A percentile compares a stretch with the other conserved stretches of the same genome.
phyloP scores from a whole-genome alignment of 2,888 invertebrate species.

The Eupeodes latifasciatus region DNA sequence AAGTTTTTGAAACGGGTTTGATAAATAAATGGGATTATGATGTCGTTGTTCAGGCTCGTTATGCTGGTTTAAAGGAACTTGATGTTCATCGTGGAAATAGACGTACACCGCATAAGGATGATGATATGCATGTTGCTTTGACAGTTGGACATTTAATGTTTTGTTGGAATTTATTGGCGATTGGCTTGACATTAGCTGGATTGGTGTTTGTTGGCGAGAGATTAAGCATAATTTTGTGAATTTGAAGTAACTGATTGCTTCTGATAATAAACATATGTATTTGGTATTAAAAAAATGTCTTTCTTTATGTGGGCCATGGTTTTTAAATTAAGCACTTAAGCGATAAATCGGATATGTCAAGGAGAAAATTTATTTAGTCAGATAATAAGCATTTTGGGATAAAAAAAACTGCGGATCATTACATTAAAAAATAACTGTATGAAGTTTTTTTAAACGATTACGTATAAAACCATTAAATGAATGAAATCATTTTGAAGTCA shows the following conservation, averaged over 20 bases:
- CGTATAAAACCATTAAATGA: no score
- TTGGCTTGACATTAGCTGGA: constrained; percentile 9
- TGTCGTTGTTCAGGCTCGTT: neutral
- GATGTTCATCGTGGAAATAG: neutral
- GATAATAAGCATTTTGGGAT: no score
- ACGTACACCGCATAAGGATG: neutral
- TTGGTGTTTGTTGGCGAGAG: constrained; percentile 12
- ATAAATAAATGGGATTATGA: constrained; percentile 39
- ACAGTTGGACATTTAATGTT: constrained; percentile 35
- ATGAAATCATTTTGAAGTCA: no score
- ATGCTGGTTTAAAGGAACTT: constrained; percentile 1
- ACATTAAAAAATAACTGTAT: no score
- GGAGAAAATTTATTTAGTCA: no score
- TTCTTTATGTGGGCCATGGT: no score
- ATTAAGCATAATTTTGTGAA: neutral
- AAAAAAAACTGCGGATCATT: no score
- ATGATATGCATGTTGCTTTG: neutral
- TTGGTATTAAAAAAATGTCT: no score
- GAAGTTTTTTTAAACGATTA: no score
- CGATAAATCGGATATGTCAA: no score
- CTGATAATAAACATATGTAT: neutral
- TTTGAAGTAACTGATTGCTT: neutral
- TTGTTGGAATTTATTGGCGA: constrained; percentile 39
- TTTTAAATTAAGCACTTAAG: no score
- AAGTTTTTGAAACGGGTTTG: constrained; percentile 30